Evolutionary conservation across 2,888 invertebrate genomes (phyloP).

Genomic region (Pristionchus arcanus): DNA sequence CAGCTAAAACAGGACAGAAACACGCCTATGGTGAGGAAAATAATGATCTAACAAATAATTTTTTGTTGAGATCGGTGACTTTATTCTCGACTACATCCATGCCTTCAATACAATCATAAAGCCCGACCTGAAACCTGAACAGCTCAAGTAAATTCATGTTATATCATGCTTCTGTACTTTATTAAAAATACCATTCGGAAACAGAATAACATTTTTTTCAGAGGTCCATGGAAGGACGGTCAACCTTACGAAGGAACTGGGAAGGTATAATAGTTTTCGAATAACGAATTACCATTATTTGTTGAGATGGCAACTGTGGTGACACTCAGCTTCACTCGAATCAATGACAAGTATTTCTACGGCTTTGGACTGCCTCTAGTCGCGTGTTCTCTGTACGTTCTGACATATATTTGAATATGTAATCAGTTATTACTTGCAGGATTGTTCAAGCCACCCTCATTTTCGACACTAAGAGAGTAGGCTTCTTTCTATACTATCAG

Average conservation of each 20-base stretch:
- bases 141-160: neutral
- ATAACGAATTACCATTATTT: neutral
- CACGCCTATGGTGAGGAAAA: neutral
- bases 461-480: constrained; percentile 2
- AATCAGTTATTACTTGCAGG: neutral
- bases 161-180: neutral
- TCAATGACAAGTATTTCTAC: neutral
- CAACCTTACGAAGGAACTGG: neutral
- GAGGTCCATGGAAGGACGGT: neutral
- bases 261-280: neutral
- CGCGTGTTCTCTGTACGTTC: neutral
- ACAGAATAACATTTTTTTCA: neutral
- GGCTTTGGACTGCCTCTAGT: neutral
- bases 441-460: neutral
- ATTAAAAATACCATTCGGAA: neutral
- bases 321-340: neutral
- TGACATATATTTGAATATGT: neutral
- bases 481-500: neutral
- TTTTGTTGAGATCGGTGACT: neutral
- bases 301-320: neutral
- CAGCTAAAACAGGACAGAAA: neutral
- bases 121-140: neutral
- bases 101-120: constrained; percentile 13
- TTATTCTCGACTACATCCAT: neutral
- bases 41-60: neutral